Evolutionary conservation across 2,113 vertebrate species (phyloP).

Genomic region (Rhagologus leucostigma): DNA sequence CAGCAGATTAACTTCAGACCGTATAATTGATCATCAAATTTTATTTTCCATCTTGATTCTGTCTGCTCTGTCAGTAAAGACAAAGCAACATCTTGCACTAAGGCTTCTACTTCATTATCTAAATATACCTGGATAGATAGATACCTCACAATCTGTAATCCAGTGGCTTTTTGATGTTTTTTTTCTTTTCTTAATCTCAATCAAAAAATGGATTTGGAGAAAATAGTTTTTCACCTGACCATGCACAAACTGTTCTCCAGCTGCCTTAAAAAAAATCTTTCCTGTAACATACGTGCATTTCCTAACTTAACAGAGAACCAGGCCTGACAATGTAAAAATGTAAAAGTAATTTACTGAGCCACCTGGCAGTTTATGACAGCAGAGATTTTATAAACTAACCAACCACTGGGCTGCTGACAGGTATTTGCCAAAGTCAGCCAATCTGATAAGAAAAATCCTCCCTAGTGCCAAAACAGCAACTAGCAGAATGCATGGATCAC

Average conservation of each 20-base stretch:
- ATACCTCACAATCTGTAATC: background rate
- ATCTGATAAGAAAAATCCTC: background rate
- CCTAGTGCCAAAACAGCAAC: background rate
- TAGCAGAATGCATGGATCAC: rapidly evolving
- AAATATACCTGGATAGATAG: background rate
- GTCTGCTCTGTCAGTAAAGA: background rate
- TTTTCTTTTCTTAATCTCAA: background rate
- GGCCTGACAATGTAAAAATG: background rate
- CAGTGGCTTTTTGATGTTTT: background rate
- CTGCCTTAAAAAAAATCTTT: background rate
- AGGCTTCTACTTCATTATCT: background rate
- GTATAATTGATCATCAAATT: background rate
- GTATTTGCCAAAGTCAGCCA: background rate
- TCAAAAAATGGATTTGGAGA: background rate
- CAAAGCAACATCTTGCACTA: background rate
- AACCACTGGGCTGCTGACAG: background rate
- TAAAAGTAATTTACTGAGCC: background rate
- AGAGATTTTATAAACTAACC: background rate
- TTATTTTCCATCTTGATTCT: background rate
- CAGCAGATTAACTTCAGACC: background rate
- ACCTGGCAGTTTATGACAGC: background rate
- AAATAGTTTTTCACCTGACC: background rate
- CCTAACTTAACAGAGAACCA: background rate
- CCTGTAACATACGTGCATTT: rapidly evolving
- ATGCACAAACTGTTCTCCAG: background rate